Evolutionary conservation across 2,888 invertebrate species (phyloP), one percentile per base, ranked within the genome.

Genomic region (Amblyjoppa fuscipennis): DNA sequence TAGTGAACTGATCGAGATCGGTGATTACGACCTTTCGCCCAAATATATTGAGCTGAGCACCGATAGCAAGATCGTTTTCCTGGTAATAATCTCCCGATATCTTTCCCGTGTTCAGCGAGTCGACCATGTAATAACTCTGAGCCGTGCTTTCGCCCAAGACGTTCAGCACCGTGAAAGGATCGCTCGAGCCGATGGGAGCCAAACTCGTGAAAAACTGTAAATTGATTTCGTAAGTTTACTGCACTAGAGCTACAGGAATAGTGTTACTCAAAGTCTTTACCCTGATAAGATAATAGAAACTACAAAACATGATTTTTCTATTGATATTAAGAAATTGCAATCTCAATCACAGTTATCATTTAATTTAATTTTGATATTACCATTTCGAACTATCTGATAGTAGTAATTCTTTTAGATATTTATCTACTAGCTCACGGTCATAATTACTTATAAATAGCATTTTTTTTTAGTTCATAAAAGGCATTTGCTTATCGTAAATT

Each of bases 1-100:
- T 97, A 0, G 99, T 99, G 90, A 97, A 98, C 1, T 96, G 95
- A 94, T 99, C 99, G 90, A 98, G 98, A 92, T 98, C 97, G 0
- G 96, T 97, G 0, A 99, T 94, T 0, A 98, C 95, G 31, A 98
- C 96, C 87, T 96, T 96, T 31, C 98, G 95, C 1, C 98, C 98
- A 91, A 96, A 98, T 4, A 98, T 96, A 92, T 98, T 97, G 1
- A 99, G 92, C 0, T 96, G 96, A 0, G 97, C 96, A 0, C 99
- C 99, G 86, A 99, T 97, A 59, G 96, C 96, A 38, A 99, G 95
- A 93, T 99, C 98, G 20, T 95, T 96, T 81, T 97, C 98, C 69
- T 94, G 94, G 88, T 96, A 96, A 75, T 95, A 96, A 0, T 96
- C 93, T 2, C 88, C 81, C 0, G 94, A 90, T 49, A 93, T 93